phyloP scores from a whole-genome alignment of 2,113 vertebrate genomes.

The Cnemophilus loriae region DNA sequence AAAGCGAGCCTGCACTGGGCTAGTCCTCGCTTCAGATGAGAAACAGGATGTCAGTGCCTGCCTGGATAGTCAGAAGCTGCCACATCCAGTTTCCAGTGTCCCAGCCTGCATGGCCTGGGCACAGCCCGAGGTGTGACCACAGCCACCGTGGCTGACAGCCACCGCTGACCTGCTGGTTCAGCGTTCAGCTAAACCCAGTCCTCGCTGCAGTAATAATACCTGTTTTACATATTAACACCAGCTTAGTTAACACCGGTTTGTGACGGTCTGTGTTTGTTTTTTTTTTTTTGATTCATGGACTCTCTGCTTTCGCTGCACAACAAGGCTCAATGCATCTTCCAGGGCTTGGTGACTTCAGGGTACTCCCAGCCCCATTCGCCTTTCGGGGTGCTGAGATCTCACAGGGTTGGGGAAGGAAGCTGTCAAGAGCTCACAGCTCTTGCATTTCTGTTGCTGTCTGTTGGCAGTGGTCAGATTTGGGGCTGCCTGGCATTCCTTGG shows the following conservation, averaged over 20 bases:
- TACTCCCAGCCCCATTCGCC: neutral
- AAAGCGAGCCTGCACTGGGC: neutral
- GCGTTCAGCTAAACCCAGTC: neutral
- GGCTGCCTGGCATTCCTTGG: neutral
- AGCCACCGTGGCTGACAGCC: neutral
- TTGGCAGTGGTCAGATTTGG: neutral
- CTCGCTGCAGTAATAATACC: slow-evolving; percentile 55
- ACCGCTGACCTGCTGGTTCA: neutral
- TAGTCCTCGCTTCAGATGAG: neutral
- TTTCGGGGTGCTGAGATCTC: neutral
- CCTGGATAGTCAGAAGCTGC: neutral
- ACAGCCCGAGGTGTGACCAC: neutral
- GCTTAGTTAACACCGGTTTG: neutral
- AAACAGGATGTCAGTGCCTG: neutral
- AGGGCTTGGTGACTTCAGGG: neutral
- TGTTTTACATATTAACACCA: slow-evolving; percentile 61
- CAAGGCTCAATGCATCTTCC: slow-evolving; percentile 69
- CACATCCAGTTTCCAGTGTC: neutral
- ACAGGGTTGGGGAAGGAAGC: neutral
- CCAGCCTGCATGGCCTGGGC: neutral
- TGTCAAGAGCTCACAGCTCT: neutral
- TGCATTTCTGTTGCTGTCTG: neutral
- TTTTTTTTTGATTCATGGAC: neutral
- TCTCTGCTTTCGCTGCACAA: neutral
- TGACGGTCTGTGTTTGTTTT: neutral